phyloP scores from a whole-genome alignment of 1,140 invertebrate species.

The Caenorhabditis remanei region DNA sequence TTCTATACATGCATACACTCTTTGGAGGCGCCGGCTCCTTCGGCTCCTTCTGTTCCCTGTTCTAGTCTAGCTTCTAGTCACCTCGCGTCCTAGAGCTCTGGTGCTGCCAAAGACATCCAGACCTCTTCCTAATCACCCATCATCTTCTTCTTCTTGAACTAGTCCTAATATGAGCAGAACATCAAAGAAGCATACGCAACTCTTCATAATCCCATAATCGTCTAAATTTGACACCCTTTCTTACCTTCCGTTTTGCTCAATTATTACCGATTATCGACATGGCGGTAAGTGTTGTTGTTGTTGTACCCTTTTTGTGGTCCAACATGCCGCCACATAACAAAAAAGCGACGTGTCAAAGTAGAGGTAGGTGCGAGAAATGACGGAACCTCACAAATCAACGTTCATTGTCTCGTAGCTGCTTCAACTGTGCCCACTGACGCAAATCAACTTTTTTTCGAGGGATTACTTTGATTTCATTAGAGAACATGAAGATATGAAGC shows the following conservation, averaged over 20 bases:
- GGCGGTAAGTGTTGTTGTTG: constrained; percentile 12
- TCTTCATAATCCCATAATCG: constrained; percentile 41
- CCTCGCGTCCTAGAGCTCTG: too few relatives aligned
- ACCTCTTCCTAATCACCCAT: neutral
- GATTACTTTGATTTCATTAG: neutral
- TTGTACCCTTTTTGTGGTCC: neutral
- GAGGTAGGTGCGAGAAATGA: constrained; percentile 55
- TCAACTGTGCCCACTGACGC: neutral
- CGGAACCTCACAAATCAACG: neutral
- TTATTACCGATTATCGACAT: neutral
- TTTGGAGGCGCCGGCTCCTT: neutral
- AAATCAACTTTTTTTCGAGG: neutral
- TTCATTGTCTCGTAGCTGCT: constrained; percentile 46
- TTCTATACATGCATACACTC: neutral
- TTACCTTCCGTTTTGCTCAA: neutral
- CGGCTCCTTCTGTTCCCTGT: neutral
- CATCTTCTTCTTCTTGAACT: too few relatives aligned
- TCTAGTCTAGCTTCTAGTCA: too few relatives aligned
- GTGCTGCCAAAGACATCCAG: too few relatives aligned
- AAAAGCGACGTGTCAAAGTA: constrained; percentile 24
- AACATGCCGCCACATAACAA: neutral
- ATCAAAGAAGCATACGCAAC: neutral
- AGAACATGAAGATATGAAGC: neutral
- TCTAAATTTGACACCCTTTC: constrained; percentile 37
- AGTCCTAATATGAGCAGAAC: neutral